Base-by-base conservation (phyloP, 2,113 vertebrate species). In the Eudyptes chrysolophus region DNA sequence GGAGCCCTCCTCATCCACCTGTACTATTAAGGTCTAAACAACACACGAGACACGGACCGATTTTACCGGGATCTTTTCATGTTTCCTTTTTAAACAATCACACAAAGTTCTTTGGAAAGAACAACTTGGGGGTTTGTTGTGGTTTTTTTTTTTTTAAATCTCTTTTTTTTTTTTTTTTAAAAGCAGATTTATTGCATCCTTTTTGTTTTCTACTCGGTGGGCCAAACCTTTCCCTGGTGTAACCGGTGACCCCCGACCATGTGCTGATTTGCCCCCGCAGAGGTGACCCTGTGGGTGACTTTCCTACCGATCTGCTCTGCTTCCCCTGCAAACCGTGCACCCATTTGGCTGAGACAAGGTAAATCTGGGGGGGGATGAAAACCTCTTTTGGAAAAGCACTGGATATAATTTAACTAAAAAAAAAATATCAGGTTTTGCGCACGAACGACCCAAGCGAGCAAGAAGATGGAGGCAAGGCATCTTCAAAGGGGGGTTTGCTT, bases 1-100 rank as follows among this genome's bases (percentile, higher is more conserved):
- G 6, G 44, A 89, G 99, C 99, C 99, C 97, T 98, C 96, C 97
- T 84, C 94, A 98, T 99, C 99, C 99, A 99, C 99, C 99, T 99
- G 99, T 99, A 98, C 98, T 97, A 95, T 93, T 95, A 98, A 98
- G 96, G 97, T 98, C 98, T 98, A 97, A 98, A 98, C 97, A 96
- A 97, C 98, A 83, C 64, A 30, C 3, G 48, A 97, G 95, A 90
- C 87, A 40, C 13, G 60, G 90, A 82, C 83, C 71, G 58, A 87
- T 87, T 94, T 84, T 89, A 42, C 72, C 29, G 2, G 66, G 26
- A 60, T 83, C 76, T 89, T 94, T 80, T 81, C 42, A 16, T 11
- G 84, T 87, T 96, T 93, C 52, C 42, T 82, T 96, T 97, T 93
- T n/a, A 44, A 89, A 89, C 49, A 16, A 13, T 84, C 38, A 79